These are phyloP conservation scores for Aegypius monachus DNA, from an alignment of 2,113 vertebrate species.

Conservation along the genomic window DNA sequence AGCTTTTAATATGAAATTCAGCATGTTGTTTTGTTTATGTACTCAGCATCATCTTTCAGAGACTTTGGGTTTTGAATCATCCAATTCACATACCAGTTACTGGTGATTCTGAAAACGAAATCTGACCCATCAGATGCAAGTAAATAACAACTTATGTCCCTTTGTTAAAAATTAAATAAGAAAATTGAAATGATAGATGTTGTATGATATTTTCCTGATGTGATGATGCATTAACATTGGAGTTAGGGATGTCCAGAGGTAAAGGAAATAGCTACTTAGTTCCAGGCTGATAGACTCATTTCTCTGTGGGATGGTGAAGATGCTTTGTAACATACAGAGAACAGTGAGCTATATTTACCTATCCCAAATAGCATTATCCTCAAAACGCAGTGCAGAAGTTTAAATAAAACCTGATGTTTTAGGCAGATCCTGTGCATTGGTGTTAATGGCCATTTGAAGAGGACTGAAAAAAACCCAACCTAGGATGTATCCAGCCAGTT, in stretches of 20 bases:
- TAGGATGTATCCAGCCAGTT: not conserved
- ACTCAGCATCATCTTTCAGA: not conserved
- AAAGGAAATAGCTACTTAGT: not conserved
- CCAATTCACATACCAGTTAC: not conserved
- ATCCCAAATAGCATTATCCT: not conserved
- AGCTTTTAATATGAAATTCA: not conserved
- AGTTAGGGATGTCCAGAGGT: not conserved
- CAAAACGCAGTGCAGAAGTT: not conserved
- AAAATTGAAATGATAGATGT: not conserved
- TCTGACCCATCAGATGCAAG: not conserved
- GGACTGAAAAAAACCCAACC: not conserved
- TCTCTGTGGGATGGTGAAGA: not conserved
- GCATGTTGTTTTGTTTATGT: not conserved
- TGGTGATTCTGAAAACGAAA: not conserved
- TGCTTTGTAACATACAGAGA: not conserved
- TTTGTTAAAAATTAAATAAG: not conserved
- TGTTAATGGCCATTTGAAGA: not conserved
- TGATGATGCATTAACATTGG: not conserved
- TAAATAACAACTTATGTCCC: not conserved
- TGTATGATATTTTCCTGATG: not conserved
- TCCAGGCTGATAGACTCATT: not conserved
- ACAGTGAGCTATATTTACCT: not conserved
- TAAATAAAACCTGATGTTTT: not conserved
- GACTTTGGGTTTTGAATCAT: not conserved
- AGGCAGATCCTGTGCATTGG: not conserved